Percentiles rank a stretch among this genome's conserved stretches.
Evolutionary conservation across 2,113 vertebrate genomes (phyloP).

Genomic region (Siphamia tubifer): DNA sequence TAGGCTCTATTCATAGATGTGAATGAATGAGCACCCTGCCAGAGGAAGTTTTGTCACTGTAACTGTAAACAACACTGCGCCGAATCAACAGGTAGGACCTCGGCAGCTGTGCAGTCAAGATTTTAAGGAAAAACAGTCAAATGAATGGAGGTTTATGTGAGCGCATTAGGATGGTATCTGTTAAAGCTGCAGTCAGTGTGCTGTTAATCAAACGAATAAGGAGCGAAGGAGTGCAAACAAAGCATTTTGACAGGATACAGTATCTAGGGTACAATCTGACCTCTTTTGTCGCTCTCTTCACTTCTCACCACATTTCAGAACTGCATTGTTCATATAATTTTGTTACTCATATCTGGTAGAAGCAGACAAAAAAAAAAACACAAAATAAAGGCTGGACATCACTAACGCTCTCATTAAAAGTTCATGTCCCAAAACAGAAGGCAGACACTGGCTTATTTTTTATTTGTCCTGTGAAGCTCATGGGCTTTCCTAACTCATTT

Average conservation of each 20-base stretch:
- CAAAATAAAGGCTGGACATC: not conserved
- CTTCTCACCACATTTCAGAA: constrained; percentile 54
- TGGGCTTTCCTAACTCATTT: constrained; percentile 24
- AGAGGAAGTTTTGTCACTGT: constrained; percentile 63
- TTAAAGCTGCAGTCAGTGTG: not conserved
- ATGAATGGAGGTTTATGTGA: not conserved
- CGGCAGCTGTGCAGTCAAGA: constrained; percentile 25
- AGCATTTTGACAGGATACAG: constrained; percentile 65
- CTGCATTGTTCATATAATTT: constrained; percentile 32
- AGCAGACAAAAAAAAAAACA: not conserved
- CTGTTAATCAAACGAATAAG: not conserved
- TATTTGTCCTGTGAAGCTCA: constrained; percentile 23
- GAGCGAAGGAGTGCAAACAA: constrained; percentile 32
- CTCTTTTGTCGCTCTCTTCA: constrained; percentile 49
- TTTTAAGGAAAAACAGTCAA: not conserved
- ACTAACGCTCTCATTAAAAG: not conserved
- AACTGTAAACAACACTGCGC: constrained; percentile 68
- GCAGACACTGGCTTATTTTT: not conserved
- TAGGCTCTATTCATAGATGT: constrained; percentile 78
- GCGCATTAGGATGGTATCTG: not conserved
- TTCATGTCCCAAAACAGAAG: not conserved
- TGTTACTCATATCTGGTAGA: constrained; percentile 28
- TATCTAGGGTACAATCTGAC: constrained; percentile 65
- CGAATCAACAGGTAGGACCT: constrained; percentile 75
- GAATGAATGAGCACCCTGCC: constrained; percentile 75